Conservation (phyloP, 2,888 invertebrate species). For the Athalia rosae region DNA sequence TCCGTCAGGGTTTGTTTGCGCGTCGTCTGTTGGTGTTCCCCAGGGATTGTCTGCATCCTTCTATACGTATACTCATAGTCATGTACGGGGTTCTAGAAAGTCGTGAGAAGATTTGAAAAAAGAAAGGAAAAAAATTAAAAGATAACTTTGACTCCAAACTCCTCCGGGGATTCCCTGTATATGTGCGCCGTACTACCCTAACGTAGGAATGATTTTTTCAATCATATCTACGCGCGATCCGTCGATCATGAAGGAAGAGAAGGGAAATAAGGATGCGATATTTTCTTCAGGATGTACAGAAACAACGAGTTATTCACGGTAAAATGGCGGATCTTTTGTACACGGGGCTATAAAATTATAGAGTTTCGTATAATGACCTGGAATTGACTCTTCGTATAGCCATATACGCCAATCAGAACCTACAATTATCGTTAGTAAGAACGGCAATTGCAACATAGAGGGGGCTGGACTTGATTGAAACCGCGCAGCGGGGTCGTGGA, state of each 20-base stretch:
- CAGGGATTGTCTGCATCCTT: slow-evolving; percentile 42
- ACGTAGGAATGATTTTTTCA: too few species aligned
- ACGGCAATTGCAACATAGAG: slow-evolving; percentile 26
- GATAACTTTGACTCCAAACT: slow-evolving; percentile 9
- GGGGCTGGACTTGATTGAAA: too few species aligned
- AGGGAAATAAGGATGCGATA: too few species aligned
- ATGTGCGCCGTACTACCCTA: too few species aligned
- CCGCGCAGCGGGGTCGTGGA: too few species aligned
- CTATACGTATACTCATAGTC: background rate
- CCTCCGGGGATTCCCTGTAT: background rate
- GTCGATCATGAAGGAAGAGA: too few species aligned
- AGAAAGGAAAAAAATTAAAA: slow-evolving; percentile 10
- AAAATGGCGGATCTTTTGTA: background rate
- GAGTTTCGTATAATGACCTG: background rate
- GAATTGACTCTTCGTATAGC: slow-evolving; percentile 8
- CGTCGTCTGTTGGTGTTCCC: slow-evolving; percentile 45
- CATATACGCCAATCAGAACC: slow-evolving; percentile 27
- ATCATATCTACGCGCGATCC: too few species aligned
- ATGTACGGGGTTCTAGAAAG: background rate
- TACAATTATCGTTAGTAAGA: slow-evolving; percentile 40
- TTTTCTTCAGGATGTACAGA: too few species aligned
- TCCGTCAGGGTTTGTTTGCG: slow-evolving; percentile 46
- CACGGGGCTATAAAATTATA: background rate
- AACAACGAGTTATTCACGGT: background rate
- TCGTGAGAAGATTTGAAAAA: slow-evolving; percentile 31